Base-by-base conservation (phyloP, 64 coral and sea anemone species). In the Stichodactyla helianthus region DNA sequence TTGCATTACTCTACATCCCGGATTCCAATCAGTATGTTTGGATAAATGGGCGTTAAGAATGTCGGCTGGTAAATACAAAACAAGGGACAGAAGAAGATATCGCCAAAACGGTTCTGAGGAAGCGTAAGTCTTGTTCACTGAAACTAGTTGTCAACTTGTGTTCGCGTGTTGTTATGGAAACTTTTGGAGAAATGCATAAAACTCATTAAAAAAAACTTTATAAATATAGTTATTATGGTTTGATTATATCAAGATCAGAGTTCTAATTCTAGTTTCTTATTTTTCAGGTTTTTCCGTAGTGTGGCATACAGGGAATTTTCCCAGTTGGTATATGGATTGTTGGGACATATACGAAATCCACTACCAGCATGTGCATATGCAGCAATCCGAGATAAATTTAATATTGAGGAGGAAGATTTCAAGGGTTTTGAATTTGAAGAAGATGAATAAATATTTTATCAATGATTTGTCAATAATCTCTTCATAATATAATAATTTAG, bases 281-380 rank as follows among this genome's bases (percentile, higher is more conserved):
- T 44, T 44, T 10, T 10, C 71, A 77, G 71, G 71, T 77, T 77
- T 77, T 44, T 77, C 35, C 71, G 71, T 26, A 77, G 71, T 77
- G 71, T 77, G 9, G 71, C 71, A 26, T 77, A 77, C 71, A 77
- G 71, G 71, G 71, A 77, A 44, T 77, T 77, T 77, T 10, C 71
- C 9, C 35, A 77, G 9, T 44, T 77, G n/a, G 17, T 77, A 9
- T 44, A 77, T 77, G 71, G 71, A 26, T 77, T 10, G 7, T 44
- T 77, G n/a, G 71, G 71, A 44, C n/a, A 44, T 26, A 18, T 26
- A 9, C n/a, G 71, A 18, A 77, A 22, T 77, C 2, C 71, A 77
- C 71, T 77, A 77, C 71, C 71, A 77, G 71, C 71, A 26, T 77
- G 71, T 77, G 71, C 71, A n/a, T n/a, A n/a, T n/a, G n/a, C n/a